Evolutionary conservation across 2,797 vertebrate genomes (phyloP).

Genomic region (Acanthopagrus latus): DNA sequence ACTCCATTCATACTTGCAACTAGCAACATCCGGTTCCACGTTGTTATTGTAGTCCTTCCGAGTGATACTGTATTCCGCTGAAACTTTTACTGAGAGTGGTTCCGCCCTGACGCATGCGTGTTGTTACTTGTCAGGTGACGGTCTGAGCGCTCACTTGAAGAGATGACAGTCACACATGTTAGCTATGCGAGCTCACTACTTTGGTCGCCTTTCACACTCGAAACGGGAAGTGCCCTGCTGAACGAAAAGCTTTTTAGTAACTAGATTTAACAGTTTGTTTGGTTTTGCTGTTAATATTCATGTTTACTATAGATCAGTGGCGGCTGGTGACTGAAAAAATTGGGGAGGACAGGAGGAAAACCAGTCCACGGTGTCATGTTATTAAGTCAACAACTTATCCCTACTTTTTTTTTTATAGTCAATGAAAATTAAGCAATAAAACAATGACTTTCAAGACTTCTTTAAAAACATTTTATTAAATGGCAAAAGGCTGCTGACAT

Average conservation of each 20-base stretch:
- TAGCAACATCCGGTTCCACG: constrained; percentile 59
- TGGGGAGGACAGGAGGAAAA: too few relatives aligned
- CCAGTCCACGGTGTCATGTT: too few relatives aligned
- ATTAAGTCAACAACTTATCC: too few relatives aligned
- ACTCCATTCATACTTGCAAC: neutral
- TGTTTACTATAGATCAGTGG: neutral
- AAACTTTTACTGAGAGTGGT: neutral
- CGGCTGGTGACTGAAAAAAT: too few relatives aligned
- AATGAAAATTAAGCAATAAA: too few relatives aligned
- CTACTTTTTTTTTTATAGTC: too few relatives aligned
- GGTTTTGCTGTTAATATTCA: neutral
- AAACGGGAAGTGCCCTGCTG: neutral
- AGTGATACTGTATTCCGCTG: neutral
- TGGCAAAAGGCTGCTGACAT: too few relatives aligned
- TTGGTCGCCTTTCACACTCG: neutral
- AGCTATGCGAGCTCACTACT: neutral
- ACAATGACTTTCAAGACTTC: too few relatives aligned
- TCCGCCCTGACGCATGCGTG: neutral
- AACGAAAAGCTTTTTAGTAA: neutral
- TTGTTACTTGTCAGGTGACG: too few relatives aligned
- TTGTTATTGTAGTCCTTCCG: constrained; percentile 18
- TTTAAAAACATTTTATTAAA: too few relatives aligned
- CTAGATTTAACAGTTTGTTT: neutral
- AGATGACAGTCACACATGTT: neutral
- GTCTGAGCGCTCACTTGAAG: neutral